Conservation (phyloP, 2,797 vertebrate genomes). For the Notolepis coatsorum region DNA sequence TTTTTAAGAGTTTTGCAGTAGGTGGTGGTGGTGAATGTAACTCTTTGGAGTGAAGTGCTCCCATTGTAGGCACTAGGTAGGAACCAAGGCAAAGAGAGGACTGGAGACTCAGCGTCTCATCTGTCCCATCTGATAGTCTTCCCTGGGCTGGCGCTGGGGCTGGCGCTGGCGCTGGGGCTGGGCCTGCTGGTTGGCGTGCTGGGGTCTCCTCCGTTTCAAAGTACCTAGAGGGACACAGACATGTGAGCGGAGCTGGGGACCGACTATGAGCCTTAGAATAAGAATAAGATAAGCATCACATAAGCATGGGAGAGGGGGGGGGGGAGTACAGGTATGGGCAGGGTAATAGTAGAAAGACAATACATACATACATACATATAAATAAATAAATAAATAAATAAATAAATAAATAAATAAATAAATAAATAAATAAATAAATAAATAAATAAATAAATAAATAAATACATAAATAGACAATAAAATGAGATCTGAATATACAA, state of each 20-base stretch:
- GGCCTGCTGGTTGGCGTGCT: slow-evolving; percentile 77
- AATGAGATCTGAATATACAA: no score
- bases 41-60: slow-evolving; percentile 98
- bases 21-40: slow-evolving; percentile 86
- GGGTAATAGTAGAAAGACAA: no score
- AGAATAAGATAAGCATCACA: no score
- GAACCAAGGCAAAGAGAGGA: slow-evolving; percentile 90
- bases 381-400: no score
- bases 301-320: no score
- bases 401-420: no score
- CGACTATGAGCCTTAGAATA: no score
- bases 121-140: slow-evolving; percentile 93
- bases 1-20: slow-evolving; percentile 82
- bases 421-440: no score
- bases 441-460: no score
- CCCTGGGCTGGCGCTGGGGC: slow-evolving; percentile 82
- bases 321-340: no score
- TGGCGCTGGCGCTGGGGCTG: slow-evolving; percentile 82
- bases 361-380: no score
- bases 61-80: slow-evolving; percentile 96
- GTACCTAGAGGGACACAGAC: slow-evolving; percentile 82
- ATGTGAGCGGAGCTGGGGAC: background rate
- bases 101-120: slow-evolving; percentile 88
- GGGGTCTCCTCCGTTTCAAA: slow-evolving; percentile 89
- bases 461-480: no score